A percentile compares a stretch with the other conserved stretches of the same genome.
phyloP scores from a whole-genome alignment of 2,113 vertebrate species.

The Nothocercus nigrocapillus region DNA sequence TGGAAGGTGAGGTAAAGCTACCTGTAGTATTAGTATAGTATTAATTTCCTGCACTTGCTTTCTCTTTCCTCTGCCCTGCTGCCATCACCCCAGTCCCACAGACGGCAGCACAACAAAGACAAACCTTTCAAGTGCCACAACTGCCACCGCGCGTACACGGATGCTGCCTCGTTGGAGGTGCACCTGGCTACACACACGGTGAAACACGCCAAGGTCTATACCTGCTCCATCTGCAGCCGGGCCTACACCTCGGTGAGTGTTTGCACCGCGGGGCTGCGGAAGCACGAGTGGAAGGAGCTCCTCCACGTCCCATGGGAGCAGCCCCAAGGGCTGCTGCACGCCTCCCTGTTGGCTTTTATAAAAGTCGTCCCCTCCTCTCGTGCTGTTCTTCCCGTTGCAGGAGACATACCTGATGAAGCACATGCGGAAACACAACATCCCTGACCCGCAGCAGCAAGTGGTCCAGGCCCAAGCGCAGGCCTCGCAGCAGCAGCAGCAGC shows the following conservation, averaged over 20 bases:
- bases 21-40: neutral
- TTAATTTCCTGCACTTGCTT: neutral
- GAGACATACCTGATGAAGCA: constrained; percentile 99
- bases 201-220: constrained; percentile 97
- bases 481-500: constrained; percentile 83
- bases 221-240: constrained; percentile 95
- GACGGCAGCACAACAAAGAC: constrained; percentile 99
- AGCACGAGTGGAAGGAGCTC: neutral
- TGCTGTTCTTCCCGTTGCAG: constrained; percentile 61
- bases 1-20: neutral
- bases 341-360: rapidly evolving
- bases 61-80: neutral
- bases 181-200: constrained; percentile 97
- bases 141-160: constrained; percentile 96
- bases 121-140: constrained; percentile 99
- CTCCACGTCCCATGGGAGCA: neutral
- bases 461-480: constrained; percentile 77
- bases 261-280: neutral
- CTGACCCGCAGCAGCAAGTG: constrained; percentile 80
- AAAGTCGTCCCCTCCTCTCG: neutral
- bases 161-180: constrained; percentile 91
- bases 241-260: constrained; percentile 96
- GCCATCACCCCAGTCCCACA: constrained; percentile 86
- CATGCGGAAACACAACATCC: constrained; percentile 98
- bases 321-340: rapidly evolving